phyloP scores from a whole-genome alignment of 2,888 invertebrate species.

The Leptopterna dolabrata region DNA sequence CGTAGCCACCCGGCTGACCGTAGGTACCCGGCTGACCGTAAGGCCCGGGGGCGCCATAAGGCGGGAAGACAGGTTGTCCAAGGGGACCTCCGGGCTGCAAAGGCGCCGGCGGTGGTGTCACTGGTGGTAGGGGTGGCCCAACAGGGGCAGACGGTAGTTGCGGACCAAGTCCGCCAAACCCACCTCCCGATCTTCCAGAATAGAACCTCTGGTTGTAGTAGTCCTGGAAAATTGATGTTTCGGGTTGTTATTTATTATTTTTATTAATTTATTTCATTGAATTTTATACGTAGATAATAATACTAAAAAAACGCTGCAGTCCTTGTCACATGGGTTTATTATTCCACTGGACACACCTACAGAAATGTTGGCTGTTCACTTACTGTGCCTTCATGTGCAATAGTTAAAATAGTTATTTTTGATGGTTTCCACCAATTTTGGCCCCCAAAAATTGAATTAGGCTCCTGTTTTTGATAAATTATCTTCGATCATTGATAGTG shows the following conservation, averaged over 20 bases:
- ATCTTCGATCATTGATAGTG: too few relatives aligned
- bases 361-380: too few relatives aligned
- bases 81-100: not conserved
- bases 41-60: not conserved
- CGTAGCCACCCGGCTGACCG: not conserved
- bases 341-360: too few relatives aligned
- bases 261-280: not conserved
- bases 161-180: not conserved
- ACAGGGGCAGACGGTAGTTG: not conserved
- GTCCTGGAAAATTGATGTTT: conserved; percentile 17
- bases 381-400: too few relatives aligned
- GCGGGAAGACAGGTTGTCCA: not conserved
- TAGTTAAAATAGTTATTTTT: too few relatives aligned
- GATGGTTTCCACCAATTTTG: too few relatives aligned
- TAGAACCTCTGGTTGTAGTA: conserved; percentile 32
- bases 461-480: too few relatives aligned
- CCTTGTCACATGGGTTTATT: too few relatives aligned
- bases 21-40: conserved; percentile 10
- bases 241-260: not conserved
- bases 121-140: not conserved
- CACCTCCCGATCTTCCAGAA: not conserved
- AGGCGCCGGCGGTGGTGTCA: not conserved
- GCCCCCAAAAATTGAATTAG: too few relatives aligned
- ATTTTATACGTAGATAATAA: too few relatives aligned
- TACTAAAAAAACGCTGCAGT: too few relatives aligned